These are phyloP conservation scores for Amphipoea oculea DNA, from an alignment of 2,888 invertebrate genomes.

Conservation along the genomic window DNA sequence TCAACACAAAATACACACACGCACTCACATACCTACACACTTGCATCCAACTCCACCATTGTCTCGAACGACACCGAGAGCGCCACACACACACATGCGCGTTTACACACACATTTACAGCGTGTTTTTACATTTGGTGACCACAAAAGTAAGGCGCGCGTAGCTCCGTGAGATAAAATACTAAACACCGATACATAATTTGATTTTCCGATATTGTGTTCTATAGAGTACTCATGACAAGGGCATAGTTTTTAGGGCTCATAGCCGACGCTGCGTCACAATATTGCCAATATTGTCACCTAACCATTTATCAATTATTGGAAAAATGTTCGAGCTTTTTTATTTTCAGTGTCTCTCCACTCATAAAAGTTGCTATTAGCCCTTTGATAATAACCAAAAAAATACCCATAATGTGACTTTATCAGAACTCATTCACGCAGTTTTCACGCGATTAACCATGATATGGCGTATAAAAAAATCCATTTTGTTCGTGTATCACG, in stretches of 20 bases:
- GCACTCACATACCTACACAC: background rate
- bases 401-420: background rate
- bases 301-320: conserved; percentile 15
- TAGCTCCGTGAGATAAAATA: background rate
- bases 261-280: background rate
- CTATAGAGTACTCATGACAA: background rate
- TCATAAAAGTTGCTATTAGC: conserved; percentile 13
- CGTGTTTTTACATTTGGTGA: background rate
- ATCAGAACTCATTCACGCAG: conserved; percentile 19
- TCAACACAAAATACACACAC: background rate
- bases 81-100: too few relatives aligned
- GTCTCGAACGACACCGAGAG: background rate
- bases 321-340: background rate
- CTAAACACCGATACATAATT: background rate
- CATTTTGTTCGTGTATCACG: conserved; percentile 43
- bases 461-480: conserved; percentile 42
- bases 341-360: conserved; percentile 19
- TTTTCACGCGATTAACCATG: conserved; percentile 56
- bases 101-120: background rate
- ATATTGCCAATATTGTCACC: background rate
- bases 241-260: background rate
- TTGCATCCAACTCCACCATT: background rate
- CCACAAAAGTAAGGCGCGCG: background rate
- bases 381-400: conserved; percentile 2
- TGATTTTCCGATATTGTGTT: background rate